A percentile compares a stretch with the other conserved stretches of the same genome.
phyloP scores from a whole-genome alignment of 2,797 vertebrate species.

The Micropoecilia bifurca region DNA sequence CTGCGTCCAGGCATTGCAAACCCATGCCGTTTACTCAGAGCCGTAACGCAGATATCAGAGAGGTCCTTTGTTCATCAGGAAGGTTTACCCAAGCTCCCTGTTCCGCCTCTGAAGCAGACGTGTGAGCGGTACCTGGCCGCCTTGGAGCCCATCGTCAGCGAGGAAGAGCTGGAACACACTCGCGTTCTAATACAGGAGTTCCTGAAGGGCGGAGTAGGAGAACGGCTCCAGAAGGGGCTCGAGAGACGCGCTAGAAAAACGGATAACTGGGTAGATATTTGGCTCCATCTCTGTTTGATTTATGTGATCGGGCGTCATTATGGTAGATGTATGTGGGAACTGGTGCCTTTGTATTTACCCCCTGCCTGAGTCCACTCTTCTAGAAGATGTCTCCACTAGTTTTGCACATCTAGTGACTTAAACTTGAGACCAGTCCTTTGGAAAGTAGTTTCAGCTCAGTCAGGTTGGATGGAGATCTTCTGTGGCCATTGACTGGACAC shows the following conservation, averaged over 20 bases:
- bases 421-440: not conserved
- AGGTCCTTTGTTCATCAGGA: conserved; percentile 88
- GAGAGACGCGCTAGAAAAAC: conserved; percentile 90
- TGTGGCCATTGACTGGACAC: no score
- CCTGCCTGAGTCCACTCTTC: not conserved
- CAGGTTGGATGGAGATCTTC: not conserved
- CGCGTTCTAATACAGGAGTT: conserved; percentile 88
- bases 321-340: not conserved
- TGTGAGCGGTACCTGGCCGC: conserved; percentile 88
- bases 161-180: conserved; percentile 91
- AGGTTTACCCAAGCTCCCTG: conserved; percentile 87
- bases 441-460: not conserved
- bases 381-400: not conserved
- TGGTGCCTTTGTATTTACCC: not conserved
- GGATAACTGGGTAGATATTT: conserved; percentile 92
- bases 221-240: conserved; percentile 92
- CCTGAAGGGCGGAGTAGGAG: conserved; percentile 88
- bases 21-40: conserved; percentile 82
- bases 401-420: not conserved
- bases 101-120: conserved; percentile 90
- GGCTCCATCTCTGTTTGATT: conserved; percentile 11
- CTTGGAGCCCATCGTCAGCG: conserved; percentile 89
- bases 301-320: not conserved
- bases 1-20: conserved; percentile 73
- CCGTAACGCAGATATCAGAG: conserved; percentile 75